Percentiles rank a stretch among this genome's conserved stretches.
Evolutionary conservation across 2,888 invertebrate species (phyloP).

Genomic region (Ditula angustiorana): DNA sequence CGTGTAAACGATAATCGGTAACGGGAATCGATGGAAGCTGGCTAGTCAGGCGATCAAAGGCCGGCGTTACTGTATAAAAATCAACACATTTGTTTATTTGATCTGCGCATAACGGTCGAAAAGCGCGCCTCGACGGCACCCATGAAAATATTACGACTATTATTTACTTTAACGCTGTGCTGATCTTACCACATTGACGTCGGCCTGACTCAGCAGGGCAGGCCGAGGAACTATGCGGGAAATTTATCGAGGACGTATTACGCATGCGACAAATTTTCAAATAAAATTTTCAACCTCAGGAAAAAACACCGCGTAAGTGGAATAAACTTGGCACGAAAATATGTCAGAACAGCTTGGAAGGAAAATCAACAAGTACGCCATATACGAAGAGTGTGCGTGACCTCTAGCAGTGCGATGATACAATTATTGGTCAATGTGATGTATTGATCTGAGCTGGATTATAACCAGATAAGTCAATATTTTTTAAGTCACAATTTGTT

Average conservation of each 20-base stretch:
- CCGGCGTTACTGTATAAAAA: constrained; percentile 77
- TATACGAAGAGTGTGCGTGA: constrained; percentile 17
- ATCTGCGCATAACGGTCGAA: constrained; percentile 72
- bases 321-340: constrained; percentile 3
- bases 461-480: constrained; percentile 20
- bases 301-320: not conserved
- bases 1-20: constrained; percentile 55
- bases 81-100: constrained; percentile 81
- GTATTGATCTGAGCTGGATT: constrained; percentile 21
- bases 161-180: constrained; percentile 78
- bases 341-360: not conserved
- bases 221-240: constrained; percentile 28
- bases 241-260: constrained; percentile 15
- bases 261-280: constrained; percentile 15
- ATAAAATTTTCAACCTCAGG: constrained; percentile 1
- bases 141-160: constrained; percentile 80
- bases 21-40: constrained; percentile 62
- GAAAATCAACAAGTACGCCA: constrained; percentile 7
- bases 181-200: constrained; percentile 73
- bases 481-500: not conserved
- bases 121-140: constrained; percentile 74
- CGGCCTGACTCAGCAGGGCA: constrained; percentile 62
- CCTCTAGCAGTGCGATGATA: constrained; percentile 1
- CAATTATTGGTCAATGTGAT: constrained; percentile 16
- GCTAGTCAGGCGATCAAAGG: constrained; percentile 58